phyloP scores from a whole-genome alignment of 2,797 vertebrate genomes.

The Sebastes vulpes region DNA sequence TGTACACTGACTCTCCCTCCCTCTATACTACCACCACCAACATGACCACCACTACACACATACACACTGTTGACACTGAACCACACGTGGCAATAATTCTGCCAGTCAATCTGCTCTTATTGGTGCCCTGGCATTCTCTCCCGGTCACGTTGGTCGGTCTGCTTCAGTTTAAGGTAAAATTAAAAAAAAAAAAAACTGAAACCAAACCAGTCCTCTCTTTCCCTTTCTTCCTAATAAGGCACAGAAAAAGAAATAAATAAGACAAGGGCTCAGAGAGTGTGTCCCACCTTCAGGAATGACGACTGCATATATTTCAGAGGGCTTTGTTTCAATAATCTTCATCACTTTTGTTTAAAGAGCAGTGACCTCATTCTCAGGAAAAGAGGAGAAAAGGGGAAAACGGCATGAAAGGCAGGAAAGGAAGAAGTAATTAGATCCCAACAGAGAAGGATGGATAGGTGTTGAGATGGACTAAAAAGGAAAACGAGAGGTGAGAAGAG shows the following conservation, averaged over 20 bases:
- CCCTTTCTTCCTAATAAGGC: slow-evolving; percentile 82
- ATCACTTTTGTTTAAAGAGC: slow-evolving; percentile 45
- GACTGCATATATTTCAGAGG: slow-evolving; percentile 46
- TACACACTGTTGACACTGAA: slow-evolving; percentile 12
- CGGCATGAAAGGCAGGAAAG: slow-evolving; percentile 11
- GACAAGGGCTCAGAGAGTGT: slow-evolving; percentile 6
- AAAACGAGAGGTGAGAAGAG: background rate
- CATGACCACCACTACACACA: background rate
- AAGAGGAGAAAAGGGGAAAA: background rate
- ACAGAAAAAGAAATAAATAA: slow-evolving; percentile 60
- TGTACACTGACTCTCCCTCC: background rate
- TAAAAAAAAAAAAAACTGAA: slow-evolving; percentile 24
- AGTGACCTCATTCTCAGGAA: slow-evolving; percentile 48
- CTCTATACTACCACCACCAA: background rate
- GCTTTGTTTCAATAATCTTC: slow-evolving; percentile 44
- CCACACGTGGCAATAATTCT: slow-evolving; percentile 65
- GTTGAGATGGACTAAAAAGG: background rate
- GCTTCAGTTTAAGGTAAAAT: slow-evolving; percentile 68
- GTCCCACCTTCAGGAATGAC: slow-evolving; percentile 44
- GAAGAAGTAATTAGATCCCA: slow-evolving; percentile 9
- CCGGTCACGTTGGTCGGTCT: slow-evolving; percentile 50
- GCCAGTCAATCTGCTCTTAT: slow-evolving; percentile 32
- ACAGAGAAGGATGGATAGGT: background rate
- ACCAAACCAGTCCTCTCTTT: slow-evolving; percentile 32
- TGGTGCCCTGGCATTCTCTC: slow-evolving; percentile 37